phyloP scores from a whole-genome alignment of 2,888 invertebrate species.

The Xestia c-nigrum region DNA sequence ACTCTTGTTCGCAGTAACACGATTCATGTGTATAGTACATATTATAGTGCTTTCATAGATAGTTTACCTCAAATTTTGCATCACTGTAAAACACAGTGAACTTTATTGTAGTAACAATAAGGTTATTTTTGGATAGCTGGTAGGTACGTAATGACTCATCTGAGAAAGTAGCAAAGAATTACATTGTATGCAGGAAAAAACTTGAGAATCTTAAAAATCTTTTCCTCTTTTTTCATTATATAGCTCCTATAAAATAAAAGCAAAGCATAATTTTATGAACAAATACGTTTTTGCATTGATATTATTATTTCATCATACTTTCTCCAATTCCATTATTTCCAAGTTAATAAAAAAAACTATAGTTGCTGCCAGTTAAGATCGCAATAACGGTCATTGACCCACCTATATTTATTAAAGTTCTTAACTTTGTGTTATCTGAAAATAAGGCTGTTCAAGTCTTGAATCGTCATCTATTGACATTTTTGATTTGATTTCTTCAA shows the following conservation, averaged over 20 bases:
- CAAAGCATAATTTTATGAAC: slow-evolving; percentile 5
- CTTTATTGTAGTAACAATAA: not conserved
- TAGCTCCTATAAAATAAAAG: slow-evolving; percentile 5
- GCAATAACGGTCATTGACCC: too few relatives aligned
- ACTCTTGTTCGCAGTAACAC: not conserved
- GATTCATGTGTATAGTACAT: not conserved
- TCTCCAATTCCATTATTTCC: slow-evolving; percentile 6
- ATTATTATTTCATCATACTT: slow-evolving; percentile 34
- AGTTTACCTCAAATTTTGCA: not conserved
- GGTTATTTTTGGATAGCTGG: not conserved
- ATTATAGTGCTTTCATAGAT: not conserved
- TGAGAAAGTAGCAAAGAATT: slow-evolving; percentile 4
- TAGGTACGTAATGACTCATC: not conserved
- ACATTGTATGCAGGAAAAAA: not conserved
- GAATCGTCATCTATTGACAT: too few relatives aligned
- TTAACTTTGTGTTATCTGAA: too few relatives aligned
- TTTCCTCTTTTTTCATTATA: not conserved
- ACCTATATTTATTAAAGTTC: too few relatives aligned
- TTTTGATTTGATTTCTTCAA: too few relatives aligned
- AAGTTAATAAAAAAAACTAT: slow-evolving; percentile 46
- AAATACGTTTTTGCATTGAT: slow-evolving; percentile 18
- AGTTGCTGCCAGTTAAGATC: too few relatives aligned
- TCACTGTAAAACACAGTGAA: not conserved
- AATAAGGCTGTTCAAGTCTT: too few relatives aligned
- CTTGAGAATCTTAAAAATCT: not conserved